A percentile compares a stretch with the other conserved stretches of the same genome.
Evolutionary conservation across 1,140 invertebrate species (phyloP).

Genomic region (Reticulitermes speratus): DNA sequence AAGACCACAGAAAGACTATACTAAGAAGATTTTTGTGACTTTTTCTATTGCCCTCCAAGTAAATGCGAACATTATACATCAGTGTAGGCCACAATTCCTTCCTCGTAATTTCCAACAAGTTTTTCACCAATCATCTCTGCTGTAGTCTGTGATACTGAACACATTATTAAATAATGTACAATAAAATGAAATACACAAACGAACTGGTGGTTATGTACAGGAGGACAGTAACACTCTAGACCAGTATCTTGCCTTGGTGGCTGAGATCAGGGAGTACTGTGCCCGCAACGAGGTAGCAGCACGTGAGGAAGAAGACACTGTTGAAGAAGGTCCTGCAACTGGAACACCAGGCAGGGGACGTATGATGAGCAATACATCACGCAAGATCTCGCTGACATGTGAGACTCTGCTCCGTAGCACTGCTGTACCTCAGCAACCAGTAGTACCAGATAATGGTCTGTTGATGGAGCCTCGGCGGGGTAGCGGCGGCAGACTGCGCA

Average conservation of each 20-base stretch:
- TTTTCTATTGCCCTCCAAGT: no score
- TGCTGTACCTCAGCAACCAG: constrained; percentile 41
- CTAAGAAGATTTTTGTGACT: no score
- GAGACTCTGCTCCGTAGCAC: constrained; percentile 48
- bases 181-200: no score
- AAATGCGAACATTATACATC: no score
- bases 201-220: constrained; percentile 32
- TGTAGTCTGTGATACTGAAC: no score
- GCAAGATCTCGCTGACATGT: constrained; percentile 62
- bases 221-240: constrained; percentile 43
- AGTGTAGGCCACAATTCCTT: no score
- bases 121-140: no score
- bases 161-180: no score
- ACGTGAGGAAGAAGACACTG: constrained; percentile 26
- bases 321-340: constrained; percentile 37
- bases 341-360: constrained; percentile 45
- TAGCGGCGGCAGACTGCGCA: constrained; percentile 58
- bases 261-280: constrained; percentile 54
- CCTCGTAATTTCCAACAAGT: no score
- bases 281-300: constrained; percentile 49
- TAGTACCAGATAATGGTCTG: constrained; percentile 39
- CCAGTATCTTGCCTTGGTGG: constrained; percentile 52
- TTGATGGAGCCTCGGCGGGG: constrained; percentile 51
- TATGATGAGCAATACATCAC: constrained; percentile 51
- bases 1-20: no score